Conservation (phyloP, 2,888 invertebrate species). For the Tigriopus californicus region DNA sequence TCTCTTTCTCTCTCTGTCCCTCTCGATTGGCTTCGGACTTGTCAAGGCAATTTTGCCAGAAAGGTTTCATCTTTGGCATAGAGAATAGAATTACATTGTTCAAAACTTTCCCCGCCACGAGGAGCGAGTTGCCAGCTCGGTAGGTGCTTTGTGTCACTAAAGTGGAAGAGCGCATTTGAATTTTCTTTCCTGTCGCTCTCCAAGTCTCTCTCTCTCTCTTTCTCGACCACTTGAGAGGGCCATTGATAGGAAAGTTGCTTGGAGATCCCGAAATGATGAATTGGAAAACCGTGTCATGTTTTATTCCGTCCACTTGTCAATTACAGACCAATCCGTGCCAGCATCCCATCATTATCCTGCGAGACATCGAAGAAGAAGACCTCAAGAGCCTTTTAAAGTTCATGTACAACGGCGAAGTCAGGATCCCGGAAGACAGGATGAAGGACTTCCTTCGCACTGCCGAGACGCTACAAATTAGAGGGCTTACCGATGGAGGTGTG, state of each 20-base stretch:
- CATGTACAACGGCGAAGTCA: conserved; percentile 81
- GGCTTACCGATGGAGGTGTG: conserved; percentile 46
- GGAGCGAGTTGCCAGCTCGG: too few relatives aligned
- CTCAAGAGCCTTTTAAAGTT: conserved; percentile 71
- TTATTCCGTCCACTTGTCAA: conserved; percentile 16
- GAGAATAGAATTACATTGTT: too few relatives aligned
- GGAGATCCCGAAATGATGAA: neutral
- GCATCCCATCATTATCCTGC: conserved; percentile 69
- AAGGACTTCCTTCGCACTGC: conserved; percentile 69
- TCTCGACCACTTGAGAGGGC: too few relatives aligned
- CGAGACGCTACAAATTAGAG: conserved; percentile 66
- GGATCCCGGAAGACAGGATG: conserved; percentile 67
- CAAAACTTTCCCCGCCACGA: too few relatives aligned
- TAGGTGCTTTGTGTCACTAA: too few relatives aligned
- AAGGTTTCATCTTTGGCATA: too few relatives aligned
- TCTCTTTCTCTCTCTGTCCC: too few relatives aligned
- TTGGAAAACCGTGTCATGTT: neutral
- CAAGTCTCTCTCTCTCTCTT: too few relatives aligned
- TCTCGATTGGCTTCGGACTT: too few relatives aligned
- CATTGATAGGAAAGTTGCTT: neutral
- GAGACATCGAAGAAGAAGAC: conserved; percentile 65
- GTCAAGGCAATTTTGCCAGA: too few relatives aligned
- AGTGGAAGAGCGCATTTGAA: too few relatives aligned
- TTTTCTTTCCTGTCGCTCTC: too few relatives aligned
- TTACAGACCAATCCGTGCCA: conserved; percentile 67